These are phyloP conservation scores for Odontamblyopus rebecca DNA, from an alignment of 2,797 vertebrate species.

Conservation along the genomic window DNA sequence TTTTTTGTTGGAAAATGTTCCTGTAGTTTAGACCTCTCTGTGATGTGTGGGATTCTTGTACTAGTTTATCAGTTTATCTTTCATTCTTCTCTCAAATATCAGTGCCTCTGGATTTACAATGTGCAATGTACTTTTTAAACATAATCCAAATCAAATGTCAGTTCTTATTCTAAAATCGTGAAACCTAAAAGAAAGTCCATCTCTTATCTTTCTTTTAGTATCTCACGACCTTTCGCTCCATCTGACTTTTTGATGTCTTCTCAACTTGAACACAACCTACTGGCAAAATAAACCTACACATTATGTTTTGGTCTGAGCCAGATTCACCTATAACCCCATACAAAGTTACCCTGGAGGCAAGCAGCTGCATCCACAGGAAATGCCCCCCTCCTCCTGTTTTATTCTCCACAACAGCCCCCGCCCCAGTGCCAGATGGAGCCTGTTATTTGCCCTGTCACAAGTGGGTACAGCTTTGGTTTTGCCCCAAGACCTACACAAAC, in stretches of 20 bases:
- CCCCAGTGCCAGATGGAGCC: constrained; percentile 59
- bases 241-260: neutral
- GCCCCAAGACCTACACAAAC: constrained; percentile 10
- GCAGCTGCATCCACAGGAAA: constrained; percentile 79
- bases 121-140: too few species aligned
- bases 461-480: constrained; percentile 28
- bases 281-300: constrained; percentile 12
- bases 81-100: too few species aligned
- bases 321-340: constrained; percentile 64
- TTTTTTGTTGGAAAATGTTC: too few species aligned
- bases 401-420: constrained; percentile 46
- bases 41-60: too few species aligned
- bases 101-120: too few species aligned
- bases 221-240: neutral
- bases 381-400: constrained; percentile 40
- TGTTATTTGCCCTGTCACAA: constrained; percentile 62
- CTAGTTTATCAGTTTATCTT: too few species aligned
- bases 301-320: constrained; percentile 50
- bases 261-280: neutral
- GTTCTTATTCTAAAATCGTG: neutral
- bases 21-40: too few species aligned
- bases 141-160: too few species aligned
- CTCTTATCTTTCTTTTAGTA: neutral
- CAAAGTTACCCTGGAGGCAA: constrained; percentile 58
- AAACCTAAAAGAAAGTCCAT: neutral